These are phyloP conservation scores for Zootermopsis nevadensis DNA, from an alignment of 2,888 invertebrate species.

Conservation along the genomic window DNA sequence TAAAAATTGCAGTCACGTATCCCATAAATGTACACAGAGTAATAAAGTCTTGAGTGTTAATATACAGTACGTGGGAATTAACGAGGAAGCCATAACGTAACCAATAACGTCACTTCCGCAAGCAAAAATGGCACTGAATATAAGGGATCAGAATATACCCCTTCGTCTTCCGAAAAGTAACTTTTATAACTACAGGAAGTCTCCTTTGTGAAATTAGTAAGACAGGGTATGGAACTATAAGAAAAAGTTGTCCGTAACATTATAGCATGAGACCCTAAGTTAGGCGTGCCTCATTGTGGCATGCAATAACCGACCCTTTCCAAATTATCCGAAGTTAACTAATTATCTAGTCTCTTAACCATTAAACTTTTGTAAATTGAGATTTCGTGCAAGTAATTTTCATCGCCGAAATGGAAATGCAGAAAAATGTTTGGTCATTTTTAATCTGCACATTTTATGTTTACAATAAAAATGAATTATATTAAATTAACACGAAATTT, in stretches of 20 bases:
- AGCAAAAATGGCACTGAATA: background rate
- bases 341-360: slow-evolving; percentile 28
- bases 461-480: too few relatives aligned
- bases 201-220: background rate
- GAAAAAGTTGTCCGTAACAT: background rate
- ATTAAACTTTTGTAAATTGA: slow-evolving; percentile 8
- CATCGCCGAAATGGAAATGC: background rate
- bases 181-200: background rate
- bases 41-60: too few relatives aligned
- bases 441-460: too few relatives aligned
- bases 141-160: background rate
- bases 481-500: too few relatives aligned
- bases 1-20: too few relatives aligned
- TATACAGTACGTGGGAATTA: too few relatives aligned
- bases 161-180: background rate
- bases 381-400: slow-evolving; percentile 21
- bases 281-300: background rate
- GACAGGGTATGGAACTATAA: background rate
- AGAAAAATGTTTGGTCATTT: background rate
- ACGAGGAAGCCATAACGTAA: too few relatives aligned
- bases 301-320: slow-evolving; percentile 19
- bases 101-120: background rate
- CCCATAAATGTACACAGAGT: too few relatives aligned
- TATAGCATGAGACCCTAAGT: background rate
- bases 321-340: slow-evolving; percentile 34